These are phyloP conservation scores for Steromphala cineraria DNA, from an alignment of 2,888 invertebrate genomes.

Conservation along the genomic window DNA sequence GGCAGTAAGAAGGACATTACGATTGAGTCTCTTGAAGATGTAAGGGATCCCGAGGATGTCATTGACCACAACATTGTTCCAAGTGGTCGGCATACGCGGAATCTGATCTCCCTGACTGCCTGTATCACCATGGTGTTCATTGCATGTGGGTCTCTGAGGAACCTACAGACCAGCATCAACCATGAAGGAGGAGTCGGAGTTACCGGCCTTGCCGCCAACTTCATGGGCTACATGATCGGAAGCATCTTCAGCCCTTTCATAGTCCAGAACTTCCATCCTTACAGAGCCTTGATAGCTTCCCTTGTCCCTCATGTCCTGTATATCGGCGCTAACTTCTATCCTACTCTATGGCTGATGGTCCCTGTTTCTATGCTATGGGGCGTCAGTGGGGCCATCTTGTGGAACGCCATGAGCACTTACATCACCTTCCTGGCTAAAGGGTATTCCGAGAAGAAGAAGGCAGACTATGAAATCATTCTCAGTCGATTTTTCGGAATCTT, in stretches of 20 bases:
- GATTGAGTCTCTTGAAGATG: background rate
- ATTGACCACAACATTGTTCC: conserved; percentile 10
- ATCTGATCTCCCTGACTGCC: conserved; percentile 64
- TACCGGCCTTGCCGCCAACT: conserved; percentile 62
- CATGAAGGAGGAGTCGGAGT: conserved; percentile 67
- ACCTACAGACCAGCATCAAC: conserved; percentile 72
- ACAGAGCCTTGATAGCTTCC: conserved; percentile 50
- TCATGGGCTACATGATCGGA: conserved; percentile 62
- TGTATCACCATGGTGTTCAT: conserved; percentile 62
- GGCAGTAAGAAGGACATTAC: background rate
- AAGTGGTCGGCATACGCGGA: conserved; percentile 58
- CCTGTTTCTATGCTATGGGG: conserved; percentile 65
- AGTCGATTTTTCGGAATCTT: conserved; percentile 71
- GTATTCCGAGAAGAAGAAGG: conserved; percentile 55
- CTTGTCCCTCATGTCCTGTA: conserved; percentile 61
- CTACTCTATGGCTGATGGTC: conserved; percentile 62
- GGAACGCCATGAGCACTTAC: conserved; percentile 72
- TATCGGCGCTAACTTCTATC: conserved; percentile 66
- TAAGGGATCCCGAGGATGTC: background rate
- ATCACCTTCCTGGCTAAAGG: conserved; percentile 65
- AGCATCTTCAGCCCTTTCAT: conserved; percentile 68
- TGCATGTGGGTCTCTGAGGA: conserved; percentile 65
- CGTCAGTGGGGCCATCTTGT: conserved; percentile 61
- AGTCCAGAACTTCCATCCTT: conserved; percentile 67
- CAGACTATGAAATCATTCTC: conserved; percentile 56